Evolutionary conservation across 2,797 vertebrate species (phyloP).

Genomic region (Poecilia gillii): DNA sequence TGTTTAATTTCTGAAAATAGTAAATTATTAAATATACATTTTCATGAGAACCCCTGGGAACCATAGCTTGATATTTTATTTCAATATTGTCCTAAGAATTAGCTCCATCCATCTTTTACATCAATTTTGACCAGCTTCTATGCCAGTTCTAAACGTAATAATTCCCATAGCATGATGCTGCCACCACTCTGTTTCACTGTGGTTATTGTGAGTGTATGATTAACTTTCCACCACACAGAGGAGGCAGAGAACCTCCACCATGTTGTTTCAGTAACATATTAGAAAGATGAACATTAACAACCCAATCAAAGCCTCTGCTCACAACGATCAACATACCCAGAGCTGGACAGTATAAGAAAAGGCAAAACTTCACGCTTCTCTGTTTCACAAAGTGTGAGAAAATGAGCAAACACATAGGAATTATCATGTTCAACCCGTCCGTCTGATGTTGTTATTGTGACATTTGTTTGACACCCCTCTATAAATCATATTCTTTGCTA

Average conservation of each 20-base stretch:
- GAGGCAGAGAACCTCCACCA: not conserved
- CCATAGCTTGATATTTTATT: not conserved
- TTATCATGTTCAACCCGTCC: constrained; percentile 7
- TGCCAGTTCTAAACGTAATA: not conserved
- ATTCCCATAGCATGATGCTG: not conserved
- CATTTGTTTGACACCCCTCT: constrained; percentile 11
- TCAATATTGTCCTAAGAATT: not conserved
- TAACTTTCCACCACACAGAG: not conserved
- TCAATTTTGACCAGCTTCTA: not conserved
- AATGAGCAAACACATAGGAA: constrained; percentile 4
- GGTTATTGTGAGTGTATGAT: not conserved
- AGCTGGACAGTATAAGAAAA: not conserved
- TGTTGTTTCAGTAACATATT: not conserved
- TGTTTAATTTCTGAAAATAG: not conserved
- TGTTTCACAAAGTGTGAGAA: constrained; percentile 7
- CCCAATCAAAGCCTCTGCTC: not conserved
- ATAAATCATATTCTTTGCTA: constrained; percentile 6
- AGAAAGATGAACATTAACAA: not conserved
- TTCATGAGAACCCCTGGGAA: not conserved
- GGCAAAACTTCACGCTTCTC: not conserved
- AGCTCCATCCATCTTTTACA: not conserved
- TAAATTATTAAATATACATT: not conserved
- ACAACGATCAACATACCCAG: not conserved
- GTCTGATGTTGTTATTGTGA: not conserved
- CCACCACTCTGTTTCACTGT: not conserved